Evolutionary conservation across 2,888 invertebrate species (phyloP).

Genomic region (Troglohyphantes excavatus): DNA sequence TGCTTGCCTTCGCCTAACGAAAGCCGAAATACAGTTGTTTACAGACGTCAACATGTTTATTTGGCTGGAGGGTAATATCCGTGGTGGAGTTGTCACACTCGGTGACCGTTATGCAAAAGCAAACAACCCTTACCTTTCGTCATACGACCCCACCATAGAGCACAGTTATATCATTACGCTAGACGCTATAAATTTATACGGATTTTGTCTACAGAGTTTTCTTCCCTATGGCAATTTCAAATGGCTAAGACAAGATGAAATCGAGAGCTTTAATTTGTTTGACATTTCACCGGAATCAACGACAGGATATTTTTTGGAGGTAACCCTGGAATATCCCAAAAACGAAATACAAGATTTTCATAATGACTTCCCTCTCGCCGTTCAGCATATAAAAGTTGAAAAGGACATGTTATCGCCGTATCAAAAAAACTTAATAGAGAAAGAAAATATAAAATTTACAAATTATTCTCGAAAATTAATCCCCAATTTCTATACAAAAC

Average conservation of each 20-base stretch:
- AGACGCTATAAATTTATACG: conserved; percentile 22
- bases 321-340: neutral
- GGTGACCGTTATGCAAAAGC: conserved; percentile 13
- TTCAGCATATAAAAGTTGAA: neutral
- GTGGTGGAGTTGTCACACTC: conserved; percentile 12
- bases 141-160: neutral
- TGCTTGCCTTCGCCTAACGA: neutral
- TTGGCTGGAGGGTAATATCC: conserved; percentile 10
- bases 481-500: neutral
- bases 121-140: conserved; percentile 6
- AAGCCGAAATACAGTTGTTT: conserved; percentile 24
- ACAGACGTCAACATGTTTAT: neutral
- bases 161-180: conserved; percentile 6
- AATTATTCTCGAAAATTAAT: neutral
- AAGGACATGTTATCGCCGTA: neutral
- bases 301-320: neutral
- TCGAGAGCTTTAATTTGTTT: neutral
- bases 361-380: neutral
- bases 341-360: neutral
- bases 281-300: neutral
- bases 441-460: neutral
- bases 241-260: neutral
- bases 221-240: neutral
- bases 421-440: neutral
- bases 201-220: neutral